These are phyloP conservation scores for Propithecus coquereli DNA, from an alignment of 2,113 vertebrate species.

Conservation along the genomic window DNA sequence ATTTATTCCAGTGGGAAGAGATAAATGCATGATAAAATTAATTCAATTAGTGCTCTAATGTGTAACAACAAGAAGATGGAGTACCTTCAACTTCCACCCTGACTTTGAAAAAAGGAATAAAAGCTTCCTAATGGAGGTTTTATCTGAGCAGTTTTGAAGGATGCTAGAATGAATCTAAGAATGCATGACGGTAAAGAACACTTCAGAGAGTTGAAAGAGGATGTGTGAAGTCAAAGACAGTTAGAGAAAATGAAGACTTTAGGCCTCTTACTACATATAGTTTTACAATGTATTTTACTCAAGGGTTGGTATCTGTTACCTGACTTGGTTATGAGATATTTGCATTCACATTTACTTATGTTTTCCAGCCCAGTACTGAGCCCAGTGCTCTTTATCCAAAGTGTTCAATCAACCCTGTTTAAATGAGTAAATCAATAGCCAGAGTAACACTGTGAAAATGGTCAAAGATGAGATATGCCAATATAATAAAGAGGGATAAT, in stretches of 20 bases:
- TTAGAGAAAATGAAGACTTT: background rate
- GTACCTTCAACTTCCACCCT: background rate
- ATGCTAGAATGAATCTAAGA: background rate
- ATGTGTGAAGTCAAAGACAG: background rate
- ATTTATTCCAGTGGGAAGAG: background rate
- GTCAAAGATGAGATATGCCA: background rate
- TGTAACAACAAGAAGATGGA: background rate
- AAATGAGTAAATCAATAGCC: background rate
- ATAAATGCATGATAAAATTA: background rate
- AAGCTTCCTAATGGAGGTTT: background rate
- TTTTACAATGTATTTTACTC: background rate
- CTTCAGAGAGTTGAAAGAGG: background rate
- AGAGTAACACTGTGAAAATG: background rate
- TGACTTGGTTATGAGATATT: background rate
- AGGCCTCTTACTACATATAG: background rate
- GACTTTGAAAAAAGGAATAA: background rate
- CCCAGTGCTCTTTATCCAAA: background rate
- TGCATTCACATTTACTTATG: background rate
- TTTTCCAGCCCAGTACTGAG: background rate
- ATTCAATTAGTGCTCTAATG: background rate
- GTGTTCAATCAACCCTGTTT: background rate
- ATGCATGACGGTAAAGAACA: background rate
- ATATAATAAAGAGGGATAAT: background rate
- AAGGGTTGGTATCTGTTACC: background rate
- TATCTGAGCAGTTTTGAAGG: background rate